phyloP scores from a whole-genome alignment of 2,888 invertebrate genomes.

The Achlya flavicornis region DNA sequence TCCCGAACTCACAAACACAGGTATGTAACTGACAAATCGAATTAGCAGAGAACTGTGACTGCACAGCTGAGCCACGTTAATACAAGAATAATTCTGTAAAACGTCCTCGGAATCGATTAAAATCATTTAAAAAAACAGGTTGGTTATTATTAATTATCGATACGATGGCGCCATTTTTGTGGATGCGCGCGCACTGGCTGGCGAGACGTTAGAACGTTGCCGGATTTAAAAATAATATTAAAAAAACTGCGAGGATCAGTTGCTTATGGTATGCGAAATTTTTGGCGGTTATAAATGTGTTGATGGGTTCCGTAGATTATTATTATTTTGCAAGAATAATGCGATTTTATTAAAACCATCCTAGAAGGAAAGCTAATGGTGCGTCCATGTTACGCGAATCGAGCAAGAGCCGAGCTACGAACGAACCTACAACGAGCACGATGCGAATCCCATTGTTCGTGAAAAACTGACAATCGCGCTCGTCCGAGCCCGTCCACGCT shows the following conservation, averaged over 20 bases:
- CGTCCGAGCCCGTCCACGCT: no score
- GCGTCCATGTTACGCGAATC: no score
- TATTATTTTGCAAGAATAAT: not conserved
- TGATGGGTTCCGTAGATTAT: constrained; percentile 50
- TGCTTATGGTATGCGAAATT: constrained; percentile 57
- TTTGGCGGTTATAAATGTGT: constrained; percentile 42
- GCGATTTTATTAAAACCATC: no score
- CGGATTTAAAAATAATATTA: constrained; percentile 73
- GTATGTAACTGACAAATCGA: constrained; percentile 63
- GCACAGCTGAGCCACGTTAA: constrained; percentile 27
- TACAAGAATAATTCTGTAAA: constrained; percentile 38
- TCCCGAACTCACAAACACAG: constrained; percentile 67
- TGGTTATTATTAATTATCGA: constrained; percentile 32
- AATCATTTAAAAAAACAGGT: constrained; percentile 39
- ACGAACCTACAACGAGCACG: no score
- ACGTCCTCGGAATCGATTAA: constrained; percentile 50
- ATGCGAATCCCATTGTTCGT: no score
- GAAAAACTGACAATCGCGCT: no score
- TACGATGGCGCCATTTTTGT: constrained; percentile 53
- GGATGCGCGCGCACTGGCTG: constrained; percentile 50
- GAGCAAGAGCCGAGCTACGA: no score
- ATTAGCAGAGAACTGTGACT: constrained; percentile 30
- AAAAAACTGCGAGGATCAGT: constrained; percentile 57
- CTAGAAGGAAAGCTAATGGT: no score
- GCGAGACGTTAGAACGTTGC: constrained; percentile 70